phyloP scores from a whole-genome alignment of 2,113 vertebrate species.

The Tauraco erythrolophus region DNA sequence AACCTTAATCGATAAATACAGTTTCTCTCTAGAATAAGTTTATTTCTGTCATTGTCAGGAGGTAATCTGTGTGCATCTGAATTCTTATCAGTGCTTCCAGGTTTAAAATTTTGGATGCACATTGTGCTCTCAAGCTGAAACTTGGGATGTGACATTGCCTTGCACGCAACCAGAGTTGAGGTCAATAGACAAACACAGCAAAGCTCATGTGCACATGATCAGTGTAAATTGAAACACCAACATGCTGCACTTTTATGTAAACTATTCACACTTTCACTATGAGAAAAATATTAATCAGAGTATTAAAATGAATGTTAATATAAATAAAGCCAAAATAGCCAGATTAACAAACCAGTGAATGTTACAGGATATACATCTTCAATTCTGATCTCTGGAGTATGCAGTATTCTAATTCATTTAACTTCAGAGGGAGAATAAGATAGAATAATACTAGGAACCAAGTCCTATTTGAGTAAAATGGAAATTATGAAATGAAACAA shows the following conservation, averaged over 20 bases:
- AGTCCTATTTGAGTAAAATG: background rate
- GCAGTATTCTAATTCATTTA: background rate
- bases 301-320: background rate
- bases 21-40: slow-evolving; percentile 51
- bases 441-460: background rate
- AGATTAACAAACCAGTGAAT: background rate
- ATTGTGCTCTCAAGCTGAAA: slow-evolving; percentile 69
- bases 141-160: slow-evolving; percentile 32
- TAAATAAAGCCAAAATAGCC: background rate
- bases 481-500: background rate
- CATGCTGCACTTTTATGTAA: background rate
- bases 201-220: background rate
- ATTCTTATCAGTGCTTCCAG: slow-evolving; percentile 53
- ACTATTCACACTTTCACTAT: background rate
- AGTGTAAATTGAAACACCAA: background rate
- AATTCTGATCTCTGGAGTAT: background rate
- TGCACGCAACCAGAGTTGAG: slow-evolving; percentile 27
- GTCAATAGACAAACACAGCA: slow-evolving; percentile 8
- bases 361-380: background rate
- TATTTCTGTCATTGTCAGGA: slow-evolving; percentile 36
- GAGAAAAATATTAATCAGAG: background rate
- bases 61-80: slow-evolving; percentile 53
- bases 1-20: slow-evolving; percentile 16
- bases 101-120: slow-evolving; percentile 65
- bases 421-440: background rate